Evolutionary conservation across 2,888 invertebrate species (phyloP).

Genomic region (Oxycera nigricornis): DNA sequence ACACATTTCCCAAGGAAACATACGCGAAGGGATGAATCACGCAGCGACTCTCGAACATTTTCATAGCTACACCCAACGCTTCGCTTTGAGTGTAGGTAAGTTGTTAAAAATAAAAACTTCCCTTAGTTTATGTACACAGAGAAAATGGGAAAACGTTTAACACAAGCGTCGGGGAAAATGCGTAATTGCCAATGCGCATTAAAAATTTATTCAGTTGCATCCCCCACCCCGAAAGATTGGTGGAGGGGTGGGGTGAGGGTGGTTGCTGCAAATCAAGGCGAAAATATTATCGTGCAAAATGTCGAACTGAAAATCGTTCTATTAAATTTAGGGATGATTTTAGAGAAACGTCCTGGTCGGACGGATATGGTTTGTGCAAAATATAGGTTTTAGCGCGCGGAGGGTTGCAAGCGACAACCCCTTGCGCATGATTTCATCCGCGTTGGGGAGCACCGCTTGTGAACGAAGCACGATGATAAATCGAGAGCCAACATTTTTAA

Average conservation of each 20-base stretch:
- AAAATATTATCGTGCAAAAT: conserved; percentile 25
- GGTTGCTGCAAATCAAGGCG: conserved; percentile 22
- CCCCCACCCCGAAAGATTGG: not conserved
- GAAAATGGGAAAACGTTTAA: conserved; percentile 5
- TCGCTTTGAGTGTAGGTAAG: conserved; percentile 30
- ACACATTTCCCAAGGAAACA: not conserved
- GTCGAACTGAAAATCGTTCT: conserved; percentile 14
- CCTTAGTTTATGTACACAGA: conserved; percentile 17
- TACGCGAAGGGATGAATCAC: not conserved
- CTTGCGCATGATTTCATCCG: conserved; percentile 16
- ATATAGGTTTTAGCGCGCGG: not conserved
- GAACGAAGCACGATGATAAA: not conserved
- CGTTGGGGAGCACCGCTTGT: too few relatives aligned
- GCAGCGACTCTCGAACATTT: not conserved
- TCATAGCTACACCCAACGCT: not conserved
- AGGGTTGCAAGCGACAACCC: not conserved
- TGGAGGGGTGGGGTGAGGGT: not conserved
- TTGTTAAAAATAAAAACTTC: conserved; percentile 40
- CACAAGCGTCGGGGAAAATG: conserved; percentile 28
- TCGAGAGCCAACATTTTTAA: conserved; percentile 32
- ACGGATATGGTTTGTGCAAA: not conserved
- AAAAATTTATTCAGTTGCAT: conserved; percentile 24
- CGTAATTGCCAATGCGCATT: conserved; percentile 40
- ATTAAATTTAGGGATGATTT: conserved; percentile 7
- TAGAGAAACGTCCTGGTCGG: conserved; percentile 27